phyloP scores from a whole-genome alignment of 2,797 vertebrate genomes.

The Karalla daura region DNA sequence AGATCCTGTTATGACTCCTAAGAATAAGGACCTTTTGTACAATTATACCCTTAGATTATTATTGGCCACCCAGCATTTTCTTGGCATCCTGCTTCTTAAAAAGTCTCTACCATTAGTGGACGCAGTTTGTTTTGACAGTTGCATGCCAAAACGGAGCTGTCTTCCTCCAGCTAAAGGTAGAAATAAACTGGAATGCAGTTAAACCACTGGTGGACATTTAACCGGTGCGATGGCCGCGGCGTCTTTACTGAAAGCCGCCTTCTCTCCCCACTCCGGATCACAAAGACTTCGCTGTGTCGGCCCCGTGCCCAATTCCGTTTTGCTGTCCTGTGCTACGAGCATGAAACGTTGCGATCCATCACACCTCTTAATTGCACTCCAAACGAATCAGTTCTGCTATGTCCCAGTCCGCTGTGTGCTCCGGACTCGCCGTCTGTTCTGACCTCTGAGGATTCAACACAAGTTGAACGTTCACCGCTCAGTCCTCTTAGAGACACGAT shows the following conservation, averaged over 20 bases:
- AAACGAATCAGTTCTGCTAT: not conserved
- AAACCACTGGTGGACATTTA: conserved; percentile 7
- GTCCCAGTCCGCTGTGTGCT: not conserved
- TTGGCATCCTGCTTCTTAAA: not conserved
- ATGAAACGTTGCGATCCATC: not conserved
- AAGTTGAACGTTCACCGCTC: not conserved
- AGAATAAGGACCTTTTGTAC: not conserved
- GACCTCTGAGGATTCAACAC: not conserved
- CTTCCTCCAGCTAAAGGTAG: not conserved
- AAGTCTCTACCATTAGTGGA: not conserved
- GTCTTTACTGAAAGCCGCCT: not conserved
- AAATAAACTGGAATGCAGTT: not conserved
- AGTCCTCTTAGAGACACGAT: not conserved
- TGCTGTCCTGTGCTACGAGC: not conserved
- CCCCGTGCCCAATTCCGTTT: not conserved
- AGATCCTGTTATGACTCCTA: not conserved
- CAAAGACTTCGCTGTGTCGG: conserved; percentile 1
- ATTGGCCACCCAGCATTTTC: not conserved
- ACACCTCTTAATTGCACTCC: not conserved
- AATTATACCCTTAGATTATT: too few relatives aligned
- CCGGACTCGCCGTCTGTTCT: not conserved
- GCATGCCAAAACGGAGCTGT: not conserved
- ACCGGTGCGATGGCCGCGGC: not conserved
- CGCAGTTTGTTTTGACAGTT: not conserved
- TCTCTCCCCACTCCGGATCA: conserved; percentile 1